phyloP scores from a whole-genome alignment of 2,797 vertebrate species.

The Orestias chungarensis region DNA sequence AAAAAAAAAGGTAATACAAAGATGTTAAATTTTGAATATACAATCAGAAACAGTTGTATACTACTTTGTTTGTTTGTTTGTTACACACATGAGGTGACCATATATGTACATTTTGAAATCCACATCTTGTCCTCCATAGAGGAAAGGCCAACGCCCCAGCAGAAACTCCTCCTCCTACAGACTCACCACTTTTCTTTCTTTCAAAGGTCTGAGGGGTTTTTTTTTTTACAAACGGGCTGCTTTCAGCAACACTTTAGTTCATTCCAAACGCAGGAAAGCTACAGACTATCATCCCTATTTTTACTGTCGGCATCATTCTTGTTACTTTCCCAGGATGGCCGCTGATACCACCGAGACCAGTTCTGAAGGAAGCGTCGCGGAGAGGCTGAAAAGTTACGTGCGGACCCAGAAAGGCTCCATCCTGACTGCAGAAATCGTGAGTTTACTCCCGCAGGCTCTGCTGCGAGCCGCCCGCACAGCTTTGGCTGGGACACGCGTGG shows the following conservation, averaged over 20 bases:
- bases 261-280: not conserved
- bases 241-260: not conserved
- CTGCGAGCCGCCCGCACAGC: rapidly evolving
- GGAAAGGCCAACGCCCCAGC: conserved; percentile 5
- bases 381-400: conserved; percentile 71
- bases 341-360: conserved; percentile 56
- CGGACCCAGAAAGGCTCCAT: conserved; percentile 76
- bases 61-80: not conserved
- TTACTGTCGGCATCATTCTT: too few species aligned
- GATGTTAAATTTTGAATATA: too few species aligned
- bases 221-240: not conserved
- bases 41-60: not conserved
- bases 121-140: not conserved
- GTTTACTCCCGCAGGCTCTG: conserved; percentile 26
- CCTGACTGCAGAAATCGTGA: conserved; percentile 78
- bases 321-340: conserved; percentile 68
- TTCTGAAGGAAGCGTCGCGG: conserved; percentile 40
- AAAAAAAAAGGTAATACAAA: too few species aligned
- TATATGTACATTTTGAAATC: not conserved
- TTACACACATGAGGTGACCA: too few species aligned
- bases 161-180: not conserved
- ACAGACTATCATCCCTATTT: too few species aligned
- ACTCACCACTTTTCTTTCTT: not conserved
- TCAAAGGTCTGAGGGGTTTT: not conserved
- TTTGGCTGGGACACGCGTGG: not conserved